Conservation (phyloP, 2,888 invertebrate genomes). For the Andrena camellia region DNA sequence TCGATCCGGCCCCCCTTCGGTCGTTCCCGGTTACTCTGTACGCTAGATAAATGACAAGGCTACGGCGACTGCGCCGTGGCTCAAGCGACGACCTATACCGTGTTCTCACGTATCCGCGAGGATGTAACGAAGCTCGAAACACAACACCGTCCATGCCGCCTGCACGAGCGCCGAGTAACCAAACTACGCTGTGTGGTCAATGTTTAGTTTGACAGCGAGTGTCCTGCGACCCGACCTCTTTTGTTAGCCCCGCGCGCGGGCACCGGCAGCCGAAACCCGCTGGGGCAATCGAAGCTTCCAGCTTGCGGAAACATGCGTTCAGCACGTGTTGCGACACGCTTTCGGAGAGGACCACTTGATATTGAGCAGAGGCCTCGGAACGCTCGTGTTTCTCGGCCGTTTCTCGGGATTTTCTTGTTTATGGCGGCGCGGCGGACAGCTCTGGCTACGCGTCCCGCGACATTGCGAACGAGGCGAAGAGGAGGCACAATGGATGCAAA, state of each 20-base stretch:
- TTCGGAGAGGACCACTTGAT: conserved; percentile 51
- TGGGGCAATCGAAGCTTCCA: conserved; percentile 37
- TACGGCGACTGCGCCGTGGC: conserved; percentile 61
- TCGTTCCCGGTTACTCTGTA: conserved; percentile 51
- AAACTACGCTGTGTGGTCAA: conserved; percentile 74
- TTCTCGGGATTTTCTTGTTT: conserved; percentile 28
- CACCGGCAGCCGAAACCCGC: not conserved
- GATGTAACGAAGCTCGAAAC: conserved; percentile 74
- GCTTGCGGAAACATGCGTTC: conserved; percentile 75
- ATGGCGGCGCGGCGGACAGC: not conserved
- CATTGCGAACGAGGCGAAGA: not conserved
- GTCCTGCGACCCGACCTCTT: conserved; percentile 69
- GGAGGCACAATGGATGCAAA: not conserved
- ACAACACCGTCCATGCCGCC: conserved; percentile 64
- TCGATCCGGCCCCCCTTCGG: conserved; percentile 64
- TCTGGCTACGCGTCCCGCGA: not conserved
- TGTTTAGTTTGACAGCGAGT: conserved; percentile 78
- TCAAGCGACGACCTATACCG: conserved; percentile 41
- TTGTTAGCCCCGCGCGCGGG: conserved; percentile 45
- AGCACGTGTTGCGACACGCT: conserved; percentile 73
- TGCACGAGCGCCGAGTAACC: conserved; percentile 20
- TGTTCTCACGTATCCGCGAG: conserved; percentile 71
- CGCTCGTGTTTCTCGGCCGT: conserved; percentile 47
- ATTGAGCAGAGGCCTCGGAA: conserved; percentile 49
- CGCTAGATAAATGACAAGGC: conserved; percentile 70